Percentiles rank a stretch among this genome's conserved stretches.
These are phyloP conservation scores for Baccha elongata DNA, from an alignment of 2,888 invertebrate species.

Conservation along the genomic window DNA sequence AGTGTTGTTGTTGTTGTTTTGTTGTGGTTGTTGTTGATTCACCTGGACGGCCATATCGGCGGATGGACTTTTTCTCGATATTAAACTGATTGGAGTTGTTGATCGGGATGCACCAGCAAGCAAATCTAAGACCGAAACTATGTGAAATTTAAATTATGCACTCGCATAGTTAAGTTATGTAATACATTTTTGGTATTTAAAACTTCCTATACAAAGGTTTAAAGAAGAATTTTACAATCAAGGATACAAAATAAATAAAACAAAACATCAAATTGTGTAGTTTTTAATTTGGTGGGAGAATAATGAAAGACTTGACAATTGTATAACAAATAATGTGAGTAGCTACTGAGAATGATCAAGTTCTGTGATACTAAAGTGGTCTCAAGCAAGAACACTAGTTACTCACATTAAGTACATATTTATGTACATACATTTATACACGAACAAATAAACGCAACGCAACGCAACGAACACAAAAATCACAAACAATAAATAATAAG, in stretches of 20 bases:
- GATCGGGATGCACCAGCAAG: constrained; percentile 87
- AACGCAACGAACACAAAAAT: constrained; percentile 60
- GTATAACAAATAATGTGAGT: not conserved
- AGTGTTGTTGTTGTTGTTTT: constrained; percentile 77
- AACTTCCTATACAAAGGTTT: too few relatives aligned
- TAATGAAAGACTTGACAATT: not conserved
- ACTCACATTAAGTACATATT: too few relatives aligned
- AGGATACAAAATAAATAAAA: constrained; percentile 9
- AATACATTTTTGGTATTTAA: not conserved
- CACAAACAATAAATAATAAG: constrained; percentile 17
- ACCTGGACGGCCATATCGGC: constrained; percentile 93
- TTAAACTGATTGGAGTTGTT: constrained; percentile 89
- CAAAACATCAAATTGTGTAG: constrained; percentile 29
- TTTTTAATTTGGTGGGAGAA: too few relatives aligned
- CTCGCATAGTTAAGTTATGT: constrained; percentile 24
- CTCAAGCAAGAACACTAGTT: too few relatives aligned
- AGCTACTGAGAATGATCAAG: not conserved
- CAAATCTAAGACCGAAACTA: constrained; percentile 83
- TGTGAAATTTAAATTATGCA: constrained; percentile 61
- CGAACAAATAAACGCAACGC: not conserved
- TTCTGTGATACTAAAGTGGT: too few relatives aligned
- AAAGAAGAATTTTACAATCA: too few relatives aligned
- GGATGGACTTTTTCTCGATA: constrained; percentile 92
- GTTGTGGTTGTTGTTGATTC: constrained; percentile 78
- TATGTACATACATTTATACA: too few relatives aligned